phyloP scores from a whole-genome alignment of 1,140 invertebrate species.

The Psilanteris sp. region DNA sequence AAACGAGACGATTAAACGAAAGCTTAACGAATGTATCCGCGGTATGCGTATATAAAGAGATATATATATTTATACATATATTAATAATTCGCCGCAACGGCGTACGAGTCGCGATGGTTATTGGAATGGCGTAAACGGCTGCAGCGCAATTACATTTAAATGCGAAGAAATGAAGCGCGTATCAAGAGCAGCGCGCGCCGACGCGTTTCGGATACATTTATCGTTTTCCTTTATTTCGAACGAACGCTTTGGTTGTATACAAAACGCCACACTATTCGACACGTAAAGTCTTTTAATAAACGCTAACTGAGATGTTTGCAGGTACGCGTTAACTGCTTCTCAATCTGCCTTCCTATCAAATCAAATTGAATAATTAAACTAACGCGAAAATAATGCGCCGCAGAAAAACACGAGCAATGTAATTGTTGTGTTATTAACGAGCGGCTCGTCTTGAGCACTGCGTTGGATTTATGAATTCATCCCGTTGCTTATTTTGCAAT shows the following conservation, averaged over 20 bases:
- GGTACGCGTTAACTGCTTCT: not conserved
- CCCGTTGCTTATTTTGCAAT: slow-evolving; percentile 24
- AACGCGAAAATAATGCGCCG: not conserved
- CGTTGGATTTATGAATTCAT: slow-evolving; percentile 20
- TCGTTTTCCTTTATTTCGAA: slow-evolving; percentile 40
- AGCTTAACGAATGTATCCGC: no score
- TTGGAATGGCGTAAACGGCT: slow-evolving; percentile 34
- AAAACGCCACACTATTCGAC: slow-evolving; percentile 14
- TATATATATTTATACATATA: no score
- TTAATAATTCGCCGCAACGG: slow-evolving; percentile 28
- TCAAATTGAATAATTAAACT: no score
- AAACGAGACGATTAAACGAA: no score
- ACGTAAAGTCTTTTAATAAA: slow-evolving; percentile 32
- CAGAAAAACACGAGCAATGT: no score
- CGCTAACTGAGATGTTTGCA: slow-evolving; percentile 30
- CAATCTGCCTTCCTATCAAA: no score
- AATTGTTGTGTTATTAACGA: slow-evolving; percentile 28
- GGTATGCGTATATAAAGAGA: no score
- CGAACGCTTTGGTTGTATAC: slow-evolving; percentile 15
- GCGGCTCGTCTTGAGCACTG: slow-evolving; percentile 32
- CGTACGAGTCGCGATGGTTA: slow-evolving; percentile 32
- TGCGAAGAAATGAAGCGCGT: slow-evolving; percentile 31
- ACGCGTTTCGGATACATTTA: slow-evolving; percentile 15
- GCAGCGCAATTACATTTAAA: slow-evolving; percentile 40
- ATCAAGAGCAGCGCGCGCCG: not conserved